These are phyloP conservation scores for Zaprionus gabonicus DNA, from an alignment of 1,140 invertebrate species.

Conservation along the genomic window DNA sequence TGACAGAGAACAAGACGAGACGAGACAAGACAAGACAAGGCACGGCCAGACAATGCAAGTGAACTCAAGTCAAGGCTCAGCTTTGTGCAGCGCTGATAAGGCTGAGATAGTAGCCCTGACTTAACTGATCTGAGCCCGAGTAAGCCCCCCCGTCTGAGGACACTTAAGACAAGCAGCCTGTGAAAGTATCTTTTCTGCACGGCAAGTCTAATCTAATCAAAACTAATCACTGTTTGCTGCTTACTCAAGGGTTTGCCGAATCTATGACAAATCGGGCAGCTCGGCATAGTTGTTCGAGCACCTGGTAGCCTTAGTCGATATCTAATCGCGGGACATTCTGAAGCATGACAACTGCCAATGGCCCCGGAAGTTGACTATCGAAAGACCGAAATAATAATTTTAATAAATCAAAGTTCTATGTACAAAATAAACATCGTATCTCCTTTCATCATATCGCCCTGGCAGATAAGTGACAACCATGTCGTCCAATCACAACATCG, in stretches of 20 bases:
- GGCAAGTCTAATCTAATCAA: constrained; percentile 8
- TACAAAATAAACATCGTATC: constrained; percentile 25
- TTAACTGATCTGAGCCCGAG: not conserved
- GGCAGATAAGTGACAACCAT: constrained; percentile 54
- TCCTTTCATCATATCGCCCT: constrained; percentile 21
- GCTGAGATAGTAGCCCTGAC: not conserved
- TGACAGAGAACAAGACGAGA: constrained; percentile 16
- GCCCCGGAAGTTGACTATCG: constrained; percentile 49
- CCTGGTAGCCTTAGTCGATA: constrained; percentile 39
- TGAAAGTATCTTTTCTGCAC: not conserved
- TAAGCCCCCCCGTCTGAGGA: not conserved
- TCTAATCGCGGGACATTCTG: constrained; percentile 49
- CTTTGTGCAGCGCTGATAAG: constrained; percentile 4
- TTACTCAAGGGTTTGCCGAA: constrained; percentile 22
- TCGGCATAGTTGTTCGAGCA: constrained; percentile 11
- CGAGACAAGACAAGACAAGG: not conserved
- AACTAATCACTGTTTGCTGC: constrained; percentile 19
- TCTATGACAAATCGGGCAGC: constrained; percentile 26
- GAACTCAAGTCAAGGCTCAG: constrained; percentile 20
- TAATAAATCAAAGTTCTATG: constrained; percentile 71
- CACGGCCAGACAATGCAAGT: constrained; percentile 5
- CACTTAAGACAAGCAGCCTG: not conserved
- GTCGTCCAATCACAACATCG: constrained; percentile 36
- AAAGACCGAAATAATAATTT: constrained; percentile 66
- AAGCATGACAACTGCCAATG: constrained; percentile 46